Evolutionary conservation across 2,888 invertebrate genomes (phyloP), one percentile per base, ranked within the genome.

Genomic region (Heliconius ethilla): DNA sequence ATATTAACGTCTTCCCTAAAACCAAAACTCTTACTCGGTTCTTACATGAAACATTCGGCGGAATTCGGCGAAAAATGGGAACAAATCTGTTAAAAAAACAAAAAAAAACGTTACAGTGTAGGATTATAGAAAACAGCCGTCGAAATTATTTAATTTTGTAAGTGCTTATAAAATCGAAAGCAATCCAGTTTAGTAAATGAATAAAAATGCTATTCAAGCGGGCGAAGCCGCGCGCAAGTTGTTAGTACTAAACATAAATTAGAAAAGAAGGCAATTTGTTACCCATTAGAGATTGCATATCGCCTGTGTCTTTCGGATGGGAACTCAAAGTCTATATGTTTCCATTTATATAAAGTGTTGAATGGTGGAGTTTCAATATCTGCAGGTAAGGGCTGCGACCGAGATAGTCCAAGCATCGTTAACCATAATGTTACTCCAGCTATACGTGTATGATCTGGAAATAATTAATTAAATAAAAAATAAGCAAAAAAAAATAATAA

Each of bases 251-350:
- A 11, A 11, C 11, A 40, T 40, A 40, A 40, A 33, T 33, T 33
- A 33, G 5, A 29, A n/a, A 70, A 33, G 25, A 3, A 72, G n/a
- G 13, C 9, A 10, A 59, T 2, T 18, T n/a, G 1, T 84, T 90
- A 95, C 95, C 96, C 95, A 45, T 92, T 94, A 37, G 89, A 89
- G 18, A 97, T 91, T 1, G 97, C 97, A 51, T 90, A 87, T 45
- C 95, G 91, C 33, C 97, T 92, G 69, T 95, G 95, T 22, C 91
- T 90, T 27, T 92, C 90, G 0, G 95, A 95, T 6, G 96, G 95
- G 87, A 96, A 98, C 74, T 96, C 96, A 86, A 96, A 97, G 87
- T 98, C 97, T 9, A 98, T 89, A 59, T 95, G 94, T 81, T 96
- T 96, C 97, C 97, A 98, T 79, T 96, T 96, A 87, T 97, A 97